phyloP scores from a whole-genome alignment of 1,140 invertebrate genomes.

The Anoplophora glabripennis region DNA sequence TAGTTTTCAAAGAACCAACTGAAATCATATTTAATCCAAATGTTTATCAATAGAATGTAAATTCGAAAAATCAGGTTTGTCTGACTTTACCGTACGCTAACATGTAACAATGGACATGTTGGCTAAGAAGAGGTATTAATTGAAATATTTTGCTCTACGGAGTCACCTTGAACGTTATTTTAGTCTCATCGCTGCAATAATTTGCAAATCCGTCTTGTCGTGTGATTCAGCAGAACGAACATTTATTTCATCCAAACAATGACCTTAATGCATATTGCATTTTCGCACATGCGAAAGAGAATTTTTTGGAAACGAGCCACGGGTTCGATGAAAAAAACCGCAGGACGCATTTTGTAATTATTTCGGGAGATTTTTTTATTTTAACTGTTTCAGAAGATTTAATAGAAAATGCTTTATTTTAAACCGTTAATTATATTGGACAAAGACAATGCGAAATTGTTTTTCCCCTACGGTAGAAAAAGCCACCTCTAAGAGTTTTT shows the following conservation, averaged over 20 bases:
- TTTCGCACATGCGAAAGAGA: background rate
- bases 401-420: too few species aligned
- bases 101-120: background rate
- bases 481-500: too few species aligned
- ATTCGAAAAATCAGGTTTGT: background rate
- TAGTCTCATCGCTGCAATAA: constrained; percentile 4
- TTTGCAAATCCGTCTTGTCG: constrained; percentile 6
- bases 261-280: background rate
- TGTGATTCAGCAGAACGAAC: constrained; percentile 3
- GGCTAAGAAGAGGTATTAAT: constrained; percentile 6
- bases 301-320: constrained; percentile 4
- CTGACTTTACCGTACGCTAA: too few species aligned
- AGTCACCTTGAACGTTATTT: constrained; percentile 8
- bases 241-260: constrained; percentile 8
- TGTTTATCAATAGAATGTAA: too few species aligned
- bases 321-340: too few species aligned
- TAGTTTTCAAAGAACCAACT: background rate
- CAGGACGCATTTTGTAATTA: too few species aligned
- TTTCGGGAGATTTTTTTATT: too few species aligned
- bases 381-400: too few species aligned
- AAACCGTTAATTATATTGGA: too few species aligned
- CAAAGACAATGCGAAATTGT: too few species aligned
- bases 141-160: constrained; percentile 1
- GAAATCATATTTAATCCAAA: too few species aligned
- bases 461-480: too few species aligned